Percentiles rank a stretch among this genome's conserved stretches.
Evolutionary conservation across 1,140 invertebrate species (phyloP).

Genomic region (Trachymyrmex septentrionalis): DNA sequence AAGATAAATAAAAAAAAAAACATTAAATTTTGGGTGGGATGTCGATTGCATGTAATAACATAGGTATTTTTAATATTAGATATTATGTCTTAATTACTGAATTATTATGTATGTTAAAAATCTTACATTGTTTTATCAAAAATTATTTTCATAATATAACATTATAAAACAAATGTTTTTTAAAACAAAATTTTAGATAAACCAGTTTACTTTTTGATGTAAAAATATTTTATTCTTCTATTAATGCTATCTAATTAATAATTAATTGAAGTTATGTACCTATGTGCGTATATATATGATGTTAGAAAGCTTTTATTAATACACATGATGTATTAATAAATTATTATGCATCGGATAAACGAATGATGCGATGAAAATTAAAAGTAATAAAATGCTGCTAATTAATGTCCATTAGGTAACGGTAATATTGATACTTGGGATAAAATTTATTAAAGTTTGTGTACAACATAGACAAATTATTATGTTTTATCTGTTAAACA

Average conservation of each 20-base stretch:
- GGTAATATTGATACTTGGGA: not conserved
- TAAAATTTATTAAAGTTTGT: not conserved
- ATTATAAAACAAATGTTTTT: too few relatives aligned
- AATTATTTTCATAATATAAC: not conserved
- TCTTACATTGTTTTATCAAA: too few relatives aligned
- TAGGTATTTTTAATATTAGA: conserved; percentile 2
- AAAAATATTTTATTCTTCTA: not conserved
- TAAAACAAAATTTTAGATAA: not conserved
- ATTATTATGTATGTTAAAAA: not conserved
- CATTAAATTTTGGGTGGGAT: not conserved
- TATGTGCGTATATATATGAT: too few relatives aligned
- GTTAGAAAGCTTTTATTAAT: conserved; percentile 4
- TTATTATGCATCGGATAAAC: not conserved
- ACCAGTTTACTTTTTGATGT: not conserved
- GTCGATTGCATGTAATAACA: not conserved
- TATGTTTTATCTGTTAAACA: not conserved
- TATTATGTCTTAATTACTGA: not conserved
- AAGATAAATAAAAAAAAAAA: not conserved
- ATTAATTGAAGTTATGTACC: not conserved
- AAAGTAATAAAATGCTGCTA: not conserved
- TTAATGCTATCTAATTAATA: not conserved
- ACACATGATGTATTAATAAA: conserved; percentile 17
- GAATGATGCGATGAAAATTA: not conserved
- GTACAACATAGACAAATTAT: not conserved
- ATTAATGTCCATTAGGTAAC: conserved; percentile 23